A percentile compares a stretch with the other conserved stretches of the same genome.
Evolutionary conservation across 2,888 invertebrate genomes (phyloP).

Genomic region (Liopterus haemorrhoidalis): DNA sequence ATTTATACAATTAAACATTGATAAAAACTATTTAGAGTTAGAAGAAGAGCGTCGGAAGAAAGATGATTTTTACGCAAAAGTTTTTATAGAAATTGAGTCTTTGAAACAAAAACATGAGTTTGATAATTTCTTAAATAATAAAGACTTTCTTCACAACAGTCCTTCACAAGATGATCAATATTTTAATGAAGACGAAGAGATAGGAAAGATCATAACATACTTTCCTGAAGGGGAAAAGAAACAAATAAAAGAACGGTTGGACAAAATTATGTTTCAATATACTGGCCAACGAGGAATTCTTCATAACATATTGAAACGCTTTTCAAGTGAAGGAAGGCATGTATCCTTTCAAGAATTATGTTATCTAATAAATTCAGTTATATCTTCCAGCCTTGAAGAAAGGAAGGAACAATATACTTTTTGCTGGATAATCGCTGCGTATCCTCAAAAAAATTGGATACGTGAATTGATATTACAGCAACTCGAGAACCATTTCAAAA

Average conservation of each 20-base stretch:
- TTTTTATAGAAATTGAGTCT: slow-evolving; percentile 10
- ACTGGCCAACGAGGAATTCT: no score
- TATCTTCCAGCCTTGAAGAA: slow-evolving; percentile 18
- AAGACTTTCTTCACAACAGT: no score
- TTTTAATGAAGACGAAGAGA: slow-evolving; percentile 16
- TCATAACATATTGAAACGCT: slow-evolving; percentile 21
- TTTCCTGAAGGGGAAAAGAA: slow-evolving; percentile 16
- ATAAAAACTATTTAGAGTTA: slow-evolving; percentile 22
- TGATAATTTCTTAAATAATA: slow-evolving; percentile 21
- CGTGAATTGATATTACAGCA: slow-evolving; percentile 29
- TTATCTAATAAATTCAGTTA: slow-evolving; percentile 25
- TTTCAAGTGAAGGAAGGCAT: slow-evolving; percentile 26
- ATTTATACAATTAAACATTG: slow-evolving; percentile 20
- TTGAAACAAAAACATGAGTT: slow-evolving; percentile 22
- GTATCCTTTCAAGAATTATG: slow-evolving; percentile 26
- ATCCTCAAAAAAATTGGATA: slow-evolving; percentile 30
- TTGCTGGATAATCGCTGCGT: slow-evolving; percentile 31
- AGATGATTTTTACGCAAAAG: slow-evolving; percentile 15
- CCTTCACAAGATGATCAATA: slow-evolving; percentile 17
- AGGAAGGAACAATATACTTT: slow-evolving; percentile 19
- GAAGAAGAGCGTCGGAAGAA: slow-evolving; percentile 18
- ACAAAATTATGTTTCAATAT: no score
- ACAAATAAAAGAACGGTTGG: slow-evolving; percentile 18
- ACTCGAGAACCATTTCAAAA: slow-evolving; percentile 30
- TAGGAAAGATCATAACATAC: slow-evolving; percentile 13